Evolutionary conservation across 1,140 invertebrate species (phyloP).

Genomic region (Drosophila simulans): DNA sequence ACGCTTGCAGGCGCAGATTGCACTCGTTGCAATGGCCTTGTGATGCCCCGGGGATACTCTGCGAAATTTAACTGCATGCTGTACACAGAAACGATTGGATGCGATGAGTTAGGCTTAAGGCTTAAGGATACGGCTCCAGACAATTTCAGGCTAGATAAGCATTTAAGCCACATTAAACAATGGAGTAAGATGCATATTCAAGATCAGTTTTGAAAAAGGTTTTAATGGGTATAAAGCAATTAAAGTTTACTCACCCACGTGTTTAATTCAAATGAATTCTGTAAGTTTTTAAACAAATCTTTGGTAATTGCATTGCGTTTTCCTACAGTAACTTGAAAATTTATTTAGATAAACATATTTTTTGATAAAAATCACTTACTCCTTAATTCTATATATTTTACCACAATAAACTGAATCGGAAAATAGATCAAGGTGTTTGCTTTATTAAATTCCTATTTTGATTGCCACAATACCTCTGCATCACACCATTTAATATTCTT

Average conservation of each 20-base stretch:
- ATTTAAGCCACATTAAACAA: background rate
- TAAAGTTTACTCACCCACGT: too few species aligned
- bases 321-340: background rate
- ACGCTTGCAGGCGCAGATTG: conserved; percentile 55
- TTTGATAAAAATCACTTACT: background rate
- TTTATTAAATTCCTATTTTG: conserved; percentile 35
- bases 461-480: background rate
- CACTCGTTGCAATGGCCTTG: conserved; percentile 38
- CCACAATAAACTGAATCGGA: background rate
- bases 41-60: conserved; percentile 25
- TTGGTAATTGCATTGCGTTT: background rate
- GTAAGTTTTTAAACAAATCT: too few species aligned
- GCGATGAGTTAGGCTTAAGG: conserved; percentile 3
- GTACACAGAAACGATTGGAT: conserved; percentile 6
- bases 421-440: conserved; percentile 25
- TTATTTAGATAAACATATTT: background rate
- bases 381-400: background rate
- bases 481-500: background rate
- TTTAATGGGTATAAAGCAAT: too few species aligned
- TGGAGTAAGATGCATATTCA: background rate
- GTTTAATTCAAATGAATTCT: too few species aligned
- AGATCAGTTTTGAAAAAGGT: too few species aligned
- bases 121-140: background rate
- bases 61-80: conserved; percentile 15
- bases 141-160: background rate